These are phyloP conservation scores for Parasteatoda tepidariorum DNA, from an alignment of 1,140 invertebrate genomes.

Conservation along the genomic window DNA sequence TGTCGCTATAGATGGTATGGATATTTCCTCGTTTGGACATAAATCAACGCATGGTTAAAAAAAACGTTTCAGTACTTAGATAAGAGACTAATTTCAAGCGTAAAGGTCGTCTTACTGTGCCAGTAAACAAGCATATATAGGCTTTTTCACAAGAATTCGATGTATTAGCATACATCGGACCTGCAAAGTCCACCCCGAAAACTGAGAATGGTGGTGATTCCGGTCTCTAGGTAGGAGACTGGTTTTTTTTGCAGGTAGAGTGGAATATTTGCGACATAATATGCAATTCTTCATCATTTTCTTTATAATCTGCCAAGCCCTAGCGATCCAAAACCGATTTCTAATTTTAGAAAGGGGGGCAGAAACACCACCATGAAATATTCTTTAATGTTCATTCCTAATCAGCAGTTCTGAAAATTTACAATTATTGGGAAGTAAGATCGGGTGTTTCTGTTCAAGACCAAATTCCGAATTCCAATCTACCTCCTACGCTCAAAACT, in stretches of 20 bases:
- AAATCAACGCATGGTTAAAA: not conserved
- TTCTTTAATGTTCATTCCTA: not conserved
- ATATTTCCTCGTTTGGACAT: not conserved
- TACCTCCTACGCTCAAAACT: not conserved
- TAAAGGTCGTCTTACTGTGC: no score
- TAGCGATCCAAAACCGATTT: conserved; percentile 37
- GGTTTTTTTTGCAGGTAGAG: conserved; percentile 64
- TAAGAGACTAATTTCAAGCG: no score
- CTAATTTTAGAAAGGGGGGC: conserved; percentile 51
- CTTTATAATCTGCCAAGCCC: conserved; percentile 13
- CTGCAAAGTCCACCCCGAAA: no score
- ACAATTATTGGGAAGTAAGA: not conserved
- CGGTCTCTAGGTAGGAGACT: conserved; percentile 64
- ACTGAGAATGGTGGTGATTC: no score
- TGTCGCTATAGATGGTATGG: not conserved
- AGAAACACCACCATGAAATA: not conserved
- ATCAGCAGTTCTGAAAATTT: not conserved
- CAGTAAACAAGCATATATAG: no score
- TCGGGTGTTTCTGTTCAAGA: not conserved
- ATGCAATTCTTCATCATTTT: conserved; percentile 52
- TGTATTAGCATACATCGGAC: no score
- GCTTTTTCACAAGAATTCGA: no score
- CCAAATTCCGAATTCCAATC: not conserved
- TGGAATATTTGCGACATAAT: conserved; percentile 58
- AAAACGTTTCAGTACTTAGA: no score